Conservation (phyloP, 2,888 invertebrate species). For the Strigamia crassipes region DNA sequence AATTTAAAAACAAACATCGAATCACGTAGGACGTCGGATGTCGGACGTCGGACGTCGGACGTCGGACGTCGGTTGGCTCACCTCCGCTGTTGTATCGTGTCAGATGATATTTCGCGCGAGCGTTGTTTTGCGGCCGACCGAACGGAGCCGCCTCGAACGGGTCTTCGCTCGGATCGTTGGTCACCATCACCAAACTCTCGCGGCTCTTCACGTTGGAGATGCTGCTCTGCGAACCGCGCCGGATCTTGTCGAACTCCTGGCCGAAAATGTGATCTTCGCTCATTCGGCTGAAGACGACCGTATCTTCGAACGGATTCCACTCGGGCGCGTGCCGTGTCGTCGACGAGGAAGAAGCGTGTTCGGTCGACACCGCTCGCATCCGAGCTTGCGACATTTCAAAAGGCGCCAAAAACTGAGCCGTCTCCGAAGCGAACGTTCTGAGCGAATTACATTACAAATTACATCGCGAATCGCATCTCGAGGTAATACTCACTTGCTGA, state of each 20-base stretch:
- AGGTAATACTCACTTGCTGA: constrained; percentile 69
- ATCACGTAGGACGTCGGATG: too few relatives aligned
- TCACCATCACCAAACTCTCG: constrained; percentile 70
- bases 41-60: too few relatives aligned
- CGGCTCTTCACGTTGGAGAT: constrained; percentile 72
- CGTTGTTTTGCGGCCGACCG: neutral
- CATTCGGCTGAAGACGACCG: constrained; percentile 71
- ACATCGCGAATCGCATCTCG: neutral
- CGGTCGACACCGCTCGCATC: constrained; percentile 57
- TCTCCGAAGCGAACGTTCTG: constrained; percentile 75
- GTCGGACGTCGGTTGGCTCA: too few relatives aligned
- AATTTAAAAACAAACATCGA: too few relatives aligned
- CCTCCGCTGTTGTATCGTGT: neutral
- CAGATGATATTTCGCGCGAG: neutral
- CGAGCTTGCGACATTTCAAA: constrained; percentile 67
- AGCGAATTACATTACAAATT: constrained; percentile 53
- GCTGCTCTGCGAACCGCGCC: constrained; percentile 77
- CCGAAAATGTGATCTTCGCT: constrained; percentile 82
- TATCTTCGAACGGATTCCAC: constrained; percentile 84
- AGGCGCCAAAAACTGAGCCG: constrained; percentile 74
- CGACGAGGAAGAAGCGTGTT: constrained; percentile 56
- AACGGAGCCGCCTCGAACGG: constrained; percentile 69
- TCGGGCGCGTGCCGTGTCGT: constrained; percentile 62
- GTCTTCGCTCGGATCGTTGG: constrained; percentile 68
- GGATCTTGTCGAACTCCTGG: constrained; percentile 79